phyloP scores from a whole-genome alignment of 2,113 vertebrate species.

The Copsychus sechellarum region DNA sequence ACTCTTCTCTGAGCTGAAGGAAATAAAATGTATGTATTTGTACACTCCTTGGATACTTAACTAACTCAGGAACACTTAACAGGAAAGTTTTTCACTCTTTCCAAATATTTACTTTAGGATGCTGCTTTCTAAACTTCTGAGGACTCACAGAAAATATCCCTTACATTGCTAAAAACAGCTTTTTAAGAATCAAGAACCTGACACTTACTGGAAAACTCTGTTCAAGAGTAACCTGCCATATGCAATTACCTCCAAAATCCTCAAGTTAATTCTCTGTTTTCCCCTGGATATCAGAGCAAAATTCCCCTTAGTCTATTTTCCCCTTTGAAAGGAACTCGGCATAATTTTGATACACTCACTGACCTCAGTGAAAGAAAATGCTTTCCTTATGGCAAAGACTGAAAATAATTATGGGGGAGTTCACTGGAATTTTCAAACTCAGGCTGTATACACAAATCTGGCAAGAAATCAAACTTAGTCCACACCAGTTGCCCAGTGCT shows the following conservation, averaged over 20 bases:
- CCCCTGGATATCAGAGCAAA: background rate
- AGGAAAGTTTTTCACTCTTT: background rate
- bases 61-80: background rate
- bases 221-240: background rate
- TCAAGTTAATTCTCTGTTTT: background rate
- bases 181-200: background rate
- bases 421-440: background rate
- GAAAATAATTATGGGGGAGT: background rate
- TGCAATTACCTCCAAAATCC: background rate
- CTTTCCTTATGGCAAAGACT: background rate
- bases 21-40: background rate
- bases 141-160: background rate
- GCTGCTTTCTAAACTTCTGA: background rate
- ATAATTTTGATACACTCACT: background rate
- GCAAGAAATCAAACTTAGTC: background rate
- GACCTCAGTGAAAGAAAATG: background rate
- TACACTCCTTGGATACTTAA: background rate
- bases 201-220: background rate
- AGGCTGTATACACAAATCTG: background rate
- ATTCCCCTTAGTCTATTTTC: background rate
- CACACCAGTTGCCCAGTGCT: background rate
- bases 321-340: background rate
- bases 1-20: background rate
- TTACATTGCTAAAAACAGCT: background rate
- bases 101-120: background rate